These are phyloP conservation scores for Meriones unguiculatus DNA, from an alignment of 2,113 vertebrate genomes.

Conservation along the genomic window DNA sequence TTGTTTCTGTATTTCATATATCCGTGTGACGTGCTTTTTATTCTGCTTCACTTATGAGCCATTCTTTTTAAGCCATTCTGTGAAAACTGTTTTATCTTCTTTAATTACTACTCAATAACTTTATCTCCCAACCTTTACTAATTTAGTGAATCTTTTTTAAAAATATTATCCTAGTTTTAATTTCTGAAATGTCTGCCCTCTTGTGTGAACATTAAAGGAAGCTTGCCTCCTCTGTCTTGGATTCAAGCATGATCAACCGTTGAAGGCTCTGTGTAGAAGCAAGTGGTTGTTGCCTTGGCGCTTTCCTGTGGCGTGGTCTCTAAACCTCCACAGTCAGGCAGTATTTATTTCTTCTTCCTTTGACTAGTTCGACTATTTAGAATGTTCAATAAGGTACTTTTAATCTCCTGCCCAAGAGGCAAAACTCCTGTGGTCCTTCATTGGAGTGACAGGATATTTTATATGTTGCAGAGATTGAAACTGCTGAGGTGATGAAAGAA, in stretches of 20 bases:
- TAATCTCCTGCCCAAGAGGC: neutral
- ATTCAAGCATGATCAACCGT: neutral
- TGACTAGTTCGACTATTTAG: slow-evolving; percentile 3
- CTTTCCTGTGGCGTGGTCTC: neutral
- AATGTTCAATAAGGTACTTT: neutral
- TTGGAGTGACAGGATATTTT: neutral
- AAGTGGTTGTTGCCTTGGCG: neutral
- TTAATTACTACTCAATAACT: neutral
- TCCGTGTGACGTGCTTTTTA: neutral
- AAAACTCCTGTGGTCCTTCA: neutral
- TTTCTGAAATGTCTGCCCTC: neutral
- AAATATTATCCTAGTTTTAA: neutral
- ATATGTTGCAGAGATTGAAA: slow-evolving; percentile 34
- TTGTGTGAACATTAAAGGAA: neutral
- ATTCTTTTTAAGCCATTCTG: slow-evolving; percentile 25
- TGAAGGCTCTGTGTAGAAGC: neutral
- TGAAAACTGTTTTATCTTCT: neutral
- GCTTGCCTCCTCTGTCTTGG: slow-evolving; percentile 1
- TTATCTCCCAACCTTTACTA: neutral
- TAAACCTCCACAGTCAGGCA: neutral
- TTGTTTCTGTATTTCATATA: neutral
- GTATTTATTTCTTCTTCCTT: neutral
- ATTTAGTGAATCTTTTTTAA: neutral
- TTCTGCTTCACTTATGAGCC: neutral
- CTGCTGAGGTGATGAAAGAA: neutral